These are phyloP conservation scores for Tethea ocularis DNA, from an alignment of 2,888 invertebrate genomes.

Conservation along the genomic window DNA sequence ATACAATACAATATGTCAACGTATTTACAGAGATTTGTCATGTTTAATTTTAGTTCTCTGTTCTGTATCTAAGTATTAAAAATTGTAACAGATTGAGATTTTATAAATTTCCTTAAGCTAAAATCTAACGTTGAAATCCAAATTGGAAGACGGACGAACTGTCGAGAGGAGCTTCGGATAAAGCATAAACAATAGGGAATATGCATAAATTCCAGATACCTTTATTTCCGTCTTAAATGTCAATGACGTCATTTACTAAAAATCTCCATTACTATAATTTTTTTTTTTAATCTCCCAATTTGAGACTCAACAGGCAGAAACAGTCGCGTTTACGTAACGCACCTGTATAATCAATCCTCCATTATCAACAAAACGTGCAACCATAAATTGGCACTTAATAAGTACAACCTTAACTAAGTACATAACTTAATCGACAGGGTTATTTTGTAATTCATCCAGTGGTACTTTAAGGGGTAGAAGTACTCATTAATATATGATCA, in stretches of 20 bases:
- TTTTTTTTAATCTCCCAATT: neutral
- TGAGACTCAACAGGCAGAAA: slow-evolving; percentile 1
- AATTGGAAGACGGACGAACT: neutral
- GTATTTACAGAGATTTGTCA: slow-evolving; percentile 10
- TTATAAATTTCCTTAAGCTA: neutral
- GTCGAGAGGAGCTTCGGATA: neutral
- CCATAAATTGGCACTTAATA: slow-evolving; percentile 49
- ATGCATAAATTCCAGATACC: no score
- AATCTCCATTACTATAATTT: no score
- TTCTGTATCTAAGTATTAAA: neutral
- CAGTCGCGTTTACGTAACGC: slow-evolving; percentile 5
- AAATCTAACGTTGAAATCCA: neutral
- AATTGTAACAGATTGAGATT: slow-evolving; percentile 8
- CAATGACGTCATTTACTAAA: no score
- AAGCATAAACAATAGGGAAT: no score
- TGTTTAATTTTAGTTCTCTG: slow-evolving; percentile 6
- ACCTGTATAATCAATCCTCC: slow-evolving; percentile 14
- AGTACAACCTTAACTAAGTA: slow-evolving; percentile 61
- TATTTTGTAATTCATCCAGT: no score
- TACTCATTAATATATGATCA: no score
- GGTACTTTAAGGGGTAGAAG: no score
- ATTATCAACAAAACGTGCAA: slow-evolving; percentile 24
- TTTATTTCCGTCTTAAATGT: no score
- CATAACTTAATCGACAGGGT: slow-evolving; percentile 40
- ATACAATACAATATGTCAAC: neutral